Percentiles rank a stretch among this genome's conserved stretches.
phyloP scores from a whole-genome alignment of 2,888 invertebrate genomes.

The Cerceris ruficornis region DNA sequence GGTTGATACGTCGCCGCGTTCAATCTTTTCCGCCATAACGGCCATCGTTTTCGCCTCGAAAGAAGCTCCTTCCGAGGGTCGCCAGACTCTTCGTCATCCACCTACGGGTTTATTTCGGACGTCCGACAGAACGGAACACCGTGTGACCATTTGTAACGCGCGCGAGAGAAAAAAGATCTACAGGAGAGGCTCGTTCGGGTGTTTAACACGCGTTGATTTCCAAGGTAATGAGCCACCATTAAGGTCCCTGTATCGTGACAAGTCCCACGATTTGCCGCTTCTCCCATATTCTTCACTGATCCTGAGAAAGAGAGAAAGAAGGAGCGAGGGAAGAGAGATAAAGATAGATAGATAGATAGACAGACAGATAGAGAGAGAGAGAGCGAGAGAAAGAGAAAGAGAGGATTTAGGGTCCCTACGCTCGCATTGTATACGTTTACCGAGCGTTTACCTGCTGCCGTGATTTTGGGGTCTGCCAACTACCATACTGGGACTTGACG shows the following conservation, averaged over 20 bases:
- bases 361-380: neutral
- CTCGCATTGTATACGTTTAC: neutral
- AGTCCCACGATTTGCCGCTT: constrained; percentile 48
- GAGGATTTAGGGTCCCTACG: neutral
- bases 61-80: constrained; percentile 19
- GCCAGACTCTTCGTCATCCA: constrained; percentile 45
- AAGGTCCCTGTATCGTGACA: constrained; percentile 67
- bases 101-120: neutral
- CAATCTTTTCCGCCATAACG: constrained; percentile 34
- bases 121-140: constrained; percentile 36
- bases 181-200: constrained; percentile 17
- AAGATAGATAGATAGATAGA: no score
- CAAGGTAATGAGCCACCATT: constrained; percentile 70
- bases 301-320: no score
- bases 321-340: no score
- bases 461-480: constrained; percentile 50
- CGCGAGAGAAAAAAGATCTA: constrained; percentile 21
- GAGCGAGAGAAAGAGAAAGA: neutral
- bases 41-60: constrained; percentile 26
- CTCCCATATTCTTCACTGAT: neutral
- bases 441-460: constrained; percentile 24
- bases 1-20: constrained; percentile 30
- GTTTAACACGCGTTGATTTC: constrained; percentile 53
- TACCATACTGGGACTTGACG: constrained; percentile 66
- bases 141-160: constrained; percentile 60